These are phyloP conservation scores for Vireo altiloquus DNA, from an alignment of 2,113 vertebrate species.

Conservation along the genomic window DNA sequence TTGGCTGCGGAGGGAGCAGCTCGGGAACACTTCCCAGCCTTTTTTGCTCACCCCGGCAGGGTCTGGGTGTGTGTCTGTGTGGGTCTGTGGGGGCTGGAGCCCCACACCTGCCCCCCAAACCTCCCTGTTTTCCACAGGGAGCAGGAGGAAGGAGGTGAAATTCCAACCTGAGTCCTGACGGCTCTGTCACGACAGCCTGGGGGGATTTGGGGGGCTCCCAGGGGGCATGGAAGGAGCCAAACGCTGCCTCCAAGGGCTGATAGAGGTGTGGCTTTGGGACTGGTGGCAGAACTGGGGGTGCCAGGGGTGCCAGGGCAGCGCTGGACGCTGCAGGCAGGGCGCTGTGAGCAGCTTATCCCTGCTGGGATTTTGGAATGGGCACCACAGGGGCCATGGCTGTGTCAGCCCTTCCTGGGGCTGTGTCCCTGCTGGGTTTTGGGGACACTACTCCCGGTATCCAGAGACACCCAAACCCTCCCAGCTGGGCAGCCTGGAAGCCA, in stretches of 20 bases:
- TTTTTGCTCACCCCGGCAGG: not conserved
- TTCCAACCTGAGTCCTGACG: not conserved
- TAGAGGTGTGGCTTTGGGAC: not conserved
- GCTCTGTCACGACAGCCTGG: not conserved
- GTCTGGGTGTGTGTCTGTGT: fast-evolving
- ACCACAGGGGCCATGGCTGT: fast-evolving
- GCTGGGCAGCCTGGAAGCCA: not conserved
- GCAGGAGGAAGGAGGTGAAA: too few relatives aligned
- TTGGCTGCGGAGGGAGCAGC: not conserved
- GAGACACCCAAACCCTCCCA: not conserved
- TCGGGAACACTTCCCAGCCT: not conserved
- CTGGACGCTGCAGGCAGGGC: not conserved
- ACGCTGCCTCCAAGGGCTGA: not conserved
- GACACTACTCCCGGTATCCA: not conserved
- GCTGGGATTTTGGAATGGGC: not conserved
- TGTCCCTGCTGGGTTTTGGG: not conserved
- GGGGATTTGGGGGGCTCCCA: not conserved
- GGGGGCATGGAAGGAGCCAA: not conserved
- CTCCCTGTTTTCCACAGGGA: not conserved
- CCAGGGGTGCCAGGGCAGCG: not conserved
- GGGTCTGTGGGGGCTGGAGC: not conserved
- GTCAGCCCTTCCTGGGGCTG: not conserved
- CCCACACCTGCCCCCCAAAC: not conserved
- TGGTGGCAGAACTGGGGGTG: not conserved
- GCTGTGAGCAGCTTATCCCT: not conserved